These are phyloP conservation scores for Ciconia maguari DNA, from an alignment of 2,113 vertebrate genomes.

Conservation along the genomic window DNA sequence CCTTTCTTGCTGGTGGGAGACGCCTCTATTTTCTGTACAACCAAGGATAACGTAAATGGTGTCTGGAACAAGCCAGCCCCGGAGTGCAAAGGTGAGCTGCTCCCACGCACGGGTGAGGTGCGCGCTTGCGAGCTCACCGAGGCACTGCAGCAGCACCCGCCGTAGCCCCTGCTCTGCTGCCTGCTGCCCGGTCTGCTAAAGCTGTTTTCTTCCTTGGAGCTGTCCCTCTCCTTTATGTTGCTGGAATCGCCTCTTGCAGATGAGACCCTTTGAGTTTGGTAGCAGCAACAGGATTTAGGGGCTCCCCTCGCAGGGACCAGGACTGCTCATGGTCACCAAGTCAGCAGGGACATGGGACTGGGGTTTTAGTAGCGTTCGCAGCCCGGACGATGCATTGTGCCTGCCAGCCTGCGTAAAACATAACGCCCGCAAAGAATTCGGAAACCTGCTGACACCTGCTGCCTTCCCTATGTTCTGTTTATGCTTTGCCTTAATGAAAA, in stretches of 20 bases:
- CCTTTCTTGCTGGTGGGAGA: constrained; percentile 38
- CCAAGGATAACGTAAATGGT: not conserved
- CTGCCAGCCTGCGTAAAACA: not conserved
- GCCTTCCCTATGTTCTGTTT: not conserved
- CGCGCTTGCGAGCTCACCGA: fast-evolving
- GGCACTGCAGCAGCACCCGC: not conserved
- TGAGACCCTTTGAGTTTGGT: not conserved
- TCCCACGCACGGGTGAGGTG: fast-evolving
- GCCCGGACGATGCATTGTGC: fast-evolving
- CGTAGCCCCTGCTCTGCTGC: not conserved
- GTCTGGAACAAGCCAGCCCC: constrained; percentile 47
- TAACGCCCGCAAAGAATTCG: fast-evolving
- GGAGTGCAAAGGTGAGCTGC: constrained; percentile 29
- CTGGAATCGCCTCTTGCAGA: not conserved
- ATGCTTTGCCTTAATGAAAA: not conserved
- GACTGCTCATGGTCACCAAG: fast-evolving
- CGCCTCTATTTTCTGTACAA: constrained; percentile 38
- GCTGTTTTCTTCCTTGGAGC: not conserved
- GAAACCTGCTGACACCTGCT: not conserved
- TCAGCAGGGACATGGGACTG: fast-evolving
- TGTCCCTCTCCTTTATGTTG: not conserved
- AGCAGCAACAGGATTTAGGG: not conserved
- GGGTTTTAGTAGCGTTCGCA: fast-evolving
- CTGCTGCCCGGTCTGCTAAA: not conserved
- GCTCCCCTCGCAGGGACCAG: fast-evolving